phyloP scores from a whole-genome alignment of 2,888 invertebrate species.

The Choreutis nemorana region DNA sequence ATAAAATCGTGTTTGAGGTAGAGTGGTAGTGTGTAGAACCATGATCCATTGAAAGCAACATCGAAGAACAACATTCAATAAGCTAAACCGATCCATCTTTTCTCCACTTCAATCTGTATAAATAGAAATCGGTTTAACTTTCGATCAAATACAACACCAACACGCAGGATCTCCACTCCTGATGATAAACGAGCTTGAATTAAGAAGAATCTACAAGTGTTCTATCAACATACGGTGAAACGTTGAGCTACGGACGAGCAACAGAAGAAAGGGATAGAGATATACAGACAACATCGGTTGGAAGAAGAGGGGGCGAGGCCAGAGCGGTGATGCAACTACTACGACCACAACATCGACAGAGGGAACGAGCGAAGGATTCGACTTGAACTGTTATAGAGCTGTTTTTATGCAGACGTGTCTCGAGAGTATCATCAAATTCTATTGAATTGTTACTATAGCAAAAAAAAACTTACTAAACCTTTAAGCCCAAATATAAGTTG shows the following conservation, averaged over 20 bases:
- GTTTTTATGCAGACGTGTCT: constrained; percentile 10
- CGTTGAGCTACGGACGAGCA: constrained; percentile 51
- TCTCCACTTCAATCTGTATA: not conserved
- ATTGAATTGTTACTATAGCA: too few species aligned
- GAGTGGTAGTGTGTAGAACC: constrained; percentile 52
- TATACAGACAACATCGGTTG: constrained; percentile 44
- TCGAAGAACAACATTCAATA: constrained; percentile 60
- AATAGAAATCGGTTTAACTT: constrained; percentile 32
- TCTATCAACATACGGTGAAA: constrained; percentile 51
- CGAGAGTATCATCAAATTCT: too few species aligned
- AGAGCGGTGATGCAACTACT: constrained; percentile 61
- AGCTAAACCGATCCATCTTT: constrained; percentile 34
- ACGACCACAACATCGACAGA: constrained; percentile 62
- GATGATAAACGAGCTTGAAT: constrained; percentile 46
- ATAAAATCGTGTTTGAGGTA: constrained; percentile 40
- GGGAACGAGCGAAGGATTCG: constrained; percentile 52
- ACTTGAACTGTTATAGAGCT: constrained; percentile 56
- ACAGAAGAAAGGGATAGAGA: constrained; percentile 50
- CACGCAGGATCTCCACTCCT: constrained; percentile 49
- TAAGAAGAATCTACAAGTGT: constrained; percentile 62
- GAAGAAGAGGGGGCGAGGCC: constrained; percentile 51
- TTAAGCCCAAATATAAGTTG: too few species aligned
- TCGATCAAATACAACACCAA: constrained; percentile 45
- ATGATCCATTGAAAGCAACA: constrained; percentile 64
- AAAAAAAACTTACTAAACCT: too few species aligned